Conservation (phyloP, 1,140 invertebrate genomes). For the Aphelinus atriplicis region DNA sequence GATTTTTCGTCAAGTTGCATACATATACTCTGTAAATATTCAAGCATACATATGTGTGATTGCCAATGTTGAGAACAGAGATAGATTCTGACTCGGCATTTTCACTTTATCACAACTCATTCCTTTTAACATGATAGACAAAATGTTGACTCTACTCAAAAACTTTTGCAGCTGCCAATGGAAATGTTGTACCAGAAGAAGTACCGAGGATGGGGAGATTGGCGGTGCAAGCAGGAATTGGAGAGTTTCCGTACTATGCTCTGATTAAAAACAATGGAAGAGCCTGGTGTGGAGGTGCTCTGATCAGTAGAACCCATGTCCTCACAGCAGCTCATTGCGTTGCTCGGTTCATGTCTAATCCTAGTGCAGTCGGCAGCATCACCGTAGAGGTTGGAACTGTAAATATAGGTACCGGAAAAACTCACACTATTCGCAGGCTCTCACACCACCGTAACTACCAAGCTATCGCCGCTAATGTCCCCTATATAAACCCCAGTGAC, state of each 20-base stretch:
- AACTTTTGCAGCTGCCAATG: not conserved
- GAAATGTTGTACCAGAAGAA: not conserved
- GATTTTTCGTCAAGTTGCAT: too few relatives aligned
- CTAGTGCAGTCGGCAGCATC: not conserved
- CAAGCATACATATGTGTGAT: too few relatives aligned
- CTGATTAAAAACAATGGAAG: not conserved
- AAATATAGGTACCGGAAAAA: not conserved
- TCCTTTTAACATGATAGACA: too few relatives aligned
- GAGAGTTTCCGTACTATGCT: not conserved
- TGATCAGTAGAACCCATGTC: not conserved
- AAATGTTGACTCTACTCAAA: too few relatives aligned
- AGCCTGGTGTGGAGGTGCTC: not conserved
- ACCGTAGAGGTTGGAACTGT: not conserved
- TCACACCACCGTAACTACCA: not conserved
- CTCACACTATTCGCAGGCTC: not conserved
- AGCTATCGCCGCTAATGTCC: too few relatives aligned
- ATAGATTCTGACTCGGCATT: too few relatives aligned
- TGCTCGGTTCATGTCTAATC: not conserved
- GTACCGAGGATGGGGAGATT: not conserved
- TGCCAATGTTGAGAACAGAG: too few relatives aligned
- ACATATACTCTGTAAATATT: too few relatives aligned
- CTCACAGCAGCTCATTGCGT: constrained; percentile 6
- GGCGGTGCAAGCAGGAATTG: not conserved
- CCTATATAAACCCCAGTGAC: too few relatives aligned
- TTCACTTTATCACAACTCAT: too few relatives aligned